Conservation (phyloP, 2,888 invertebrate genomes). For the Galerucella pusilla region DNA sequence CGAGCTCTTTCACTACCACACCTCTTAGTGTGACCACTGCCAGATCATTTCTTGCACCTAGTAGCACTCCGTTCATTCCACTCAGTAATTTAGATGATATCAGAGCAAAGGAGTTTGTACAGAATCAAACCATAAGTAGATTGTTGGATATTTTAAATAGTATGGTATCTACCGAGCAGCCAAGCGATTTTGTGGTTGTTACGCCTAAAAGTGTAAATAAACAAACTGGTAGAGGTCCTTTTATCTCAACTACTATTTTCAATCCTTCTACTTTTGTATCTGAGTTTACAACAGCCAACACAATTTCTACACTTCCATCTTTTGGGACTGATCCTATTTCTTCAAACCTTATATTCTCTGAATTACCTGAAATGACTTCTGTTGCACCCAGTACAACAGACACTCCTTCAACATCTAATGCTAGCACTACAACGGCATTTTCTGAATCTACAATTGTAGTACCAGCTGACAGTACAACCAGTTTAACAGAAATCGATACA, state of each 20-base stretch:
- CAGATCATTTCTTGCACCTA: conserved; percentile 54
- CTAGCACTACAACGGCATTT: conserved; percentile 12
- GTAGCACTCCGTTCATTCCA: conserved; percentile 58
- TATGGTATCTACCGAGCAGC: conserved; percentile 54
- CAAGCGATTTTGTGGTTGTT: conserved; percentile 56
- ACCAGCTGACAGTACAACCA: background rate
- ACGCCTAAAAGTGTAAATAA: conserved; percentile 56
- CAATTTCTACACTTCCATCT: conserved; percentile 12
- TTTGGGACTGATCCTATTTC: conserved; percentile 33
- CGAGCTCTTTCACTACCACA: conserved; percentile 56
- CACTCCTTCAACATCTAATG: conserved; percentile 24
- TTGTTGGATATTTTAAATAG: conserved; percentile 63
- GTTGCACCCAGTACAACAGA: conserved; percentile 16
- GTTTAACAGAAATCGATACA: conserved; percentile 1
- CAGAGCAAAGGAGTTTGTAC: conserved; percentile 57
- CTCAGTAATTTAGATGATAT: conserved; percentile 59
- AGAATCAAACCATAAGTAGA: conserved; percentile 61
- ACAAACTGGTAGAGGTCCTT: conserved; percentile 15
- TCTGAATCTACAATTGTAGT: background rate
- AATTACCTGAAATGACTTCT: conserved; percentile 9
- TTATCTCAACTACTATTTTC: conserved; percentile 16
- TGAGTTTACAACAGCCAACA: conserved; percentile 33
- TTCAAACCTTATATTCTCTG: conserved; percentile 26
- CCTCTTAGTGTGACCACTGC: conserved; percentile 54
- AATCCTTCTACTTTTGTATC: conserved; percentile 12